A percentile compares a stretch with the other conserved stretches of the same genome.
Conservation (phyloP, 1,140 invertebrate genomes). For the Ruditapes philippinarum region DNA sequence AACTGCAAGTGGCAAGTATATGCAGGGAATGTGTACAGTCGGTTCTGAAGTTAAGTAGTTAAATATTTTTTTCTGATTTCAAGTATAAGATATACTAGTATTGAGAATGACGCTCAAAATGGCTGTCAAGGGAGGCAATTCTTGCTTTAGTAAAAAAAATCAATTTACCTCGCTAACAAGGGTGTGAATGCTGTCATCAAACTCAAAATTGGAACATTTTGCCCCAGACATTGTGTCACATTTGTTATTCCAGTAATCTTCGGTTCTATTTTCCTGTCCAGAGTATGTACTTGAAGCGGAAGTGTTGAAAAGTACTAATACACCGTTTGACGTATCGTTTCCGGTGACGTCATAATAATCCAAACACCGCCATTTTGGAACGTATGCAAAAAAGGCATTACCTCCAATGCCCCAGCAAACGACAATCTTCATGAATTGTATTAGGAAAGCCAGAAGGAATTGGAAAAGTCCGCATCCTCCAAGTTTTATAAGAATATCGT, state of each 20-base stretch:
- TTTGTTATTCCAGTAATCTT: neutral
- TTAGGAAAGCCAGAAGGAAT: slow-evolving; percentile 16
- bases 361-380: slow-evolving; percentile 45
- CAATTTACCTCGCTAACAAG: slow-evolving; percentile 31
- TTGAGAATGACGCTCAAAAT: too few species aligned
- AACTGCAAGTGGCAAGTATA: too few species aligned
- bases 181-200: slow-evolving; percentile 23
- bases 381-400: slow-evolving; percentile 42
- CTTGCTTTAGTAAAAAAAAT: too few species aligned
- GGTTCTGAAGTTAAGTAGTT: too few species aligned
- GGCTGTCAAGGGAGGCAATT: too few species aligned
- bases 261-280: neutral
- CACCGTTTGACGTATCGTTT: neutral
- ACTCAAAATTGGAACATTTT: slow-evolving; percentile 39
- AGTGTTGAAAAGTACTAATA: neutral
- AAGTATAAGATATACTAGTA: too few species aligned
- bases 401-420: slow-evolving; percentile 22
- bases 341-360: neutral
- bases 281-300: neutral
- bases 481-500: slow-evolving; percentile 12
- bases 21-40: too few species aligned
- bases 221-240: neutral
- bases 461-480: slow-evolving; percentile 40
- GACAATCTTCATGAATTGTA: slow-evolving; percentile 46
- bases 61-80: too few species aligned